Evolutionary conservation across 2,888 invertebrate genomes (phyloP), one percentile per base, ranked within the genome.

Genomic region (Plagodis dolabraria): DNA sequence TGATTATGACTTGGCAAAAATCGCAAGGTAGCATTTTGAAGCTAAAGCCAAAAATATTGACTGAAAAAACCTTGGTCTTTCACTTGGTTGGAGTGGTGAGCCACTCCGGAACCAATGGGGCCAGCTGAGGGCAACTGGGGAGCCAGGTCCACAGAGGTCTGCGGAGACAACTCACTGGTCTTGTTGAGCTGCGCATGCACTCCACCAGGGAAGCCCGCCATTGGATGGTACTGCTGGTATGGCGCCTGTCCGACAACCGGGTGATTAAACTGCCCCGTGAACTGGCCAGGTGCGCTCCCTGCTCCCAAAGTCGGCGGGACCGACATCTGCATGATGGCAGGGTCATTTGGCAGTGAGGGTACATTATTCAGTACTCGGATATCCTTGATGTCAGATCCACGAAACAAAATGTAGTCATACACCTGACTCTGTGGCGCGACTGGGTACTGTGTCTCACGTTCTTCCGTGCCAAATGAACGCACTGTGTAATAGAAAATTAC

Each of bases 311-410:
- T 94, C 46, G 96, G 96, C 44, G 96, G 96, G 77, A 96, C 95
- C 65, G 96, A 97, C 90, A 96, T 95, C 94, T 96, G 95, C 93
- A 99, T 98, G 89, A 99, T 99, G 64, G 99, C 99, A 61, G 99
- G 99, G 94, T 99, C 99, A 92, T 98, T 98, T 67, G 98, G 97
- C 80, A 97, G 93, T 53, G 96, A 95, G 68, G 96, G 95, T 54
- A 96, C 96, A 93, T 96, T 96, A 89, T 97, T 98, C 63, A 99
- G 96, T 52, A 99, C 98, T 86, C 98, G 95, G 80, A 99, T 98
- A 87, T 99, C 99, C 93, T 99, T 99, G 82, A 99, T 99, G 88
- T 99, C 99, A 69, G 98, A 96, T 48, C 99, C 99, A 72, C 99
- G 95, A 93, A 99, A 99, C 74, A 99, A 95, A 80, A 99, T 99